Evolutionary conservation across 2,113 vertebrate genomes (phyloP).

Genomic region (Sclerurus mexicanus): DNA sequence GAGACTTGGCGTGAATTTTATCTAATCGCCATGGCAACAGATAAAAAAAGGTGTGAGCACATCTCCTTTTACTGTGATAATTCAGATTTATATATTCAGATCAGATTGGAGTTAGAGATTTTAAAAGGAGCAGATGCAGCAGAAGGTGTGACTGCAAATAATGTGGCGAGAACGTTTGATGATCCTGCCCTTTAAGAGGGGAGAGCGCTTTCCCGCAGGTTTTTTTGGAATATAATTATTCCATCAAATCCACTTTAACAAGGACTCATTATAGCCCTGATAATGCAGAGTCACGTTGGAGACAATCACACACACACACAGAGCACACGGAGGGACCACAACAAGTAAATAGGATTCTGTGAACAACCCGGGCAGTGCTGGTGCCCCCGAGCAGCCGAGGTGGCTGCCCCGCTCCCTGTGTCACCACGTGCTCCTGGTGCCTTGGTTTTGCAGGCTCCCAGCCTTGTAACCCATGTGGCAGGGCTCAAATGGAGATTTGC

Average conservation of each 20-base stretch:
- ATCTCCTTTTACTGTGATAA: slow-evolving; percentile 84
- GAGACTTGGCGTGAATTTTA: slow-evolving; percentile 87
- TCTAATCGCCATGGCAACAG: slow-evolving; percentile 88
- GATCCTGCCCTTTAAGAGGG: slow-evolving; percentile 78
- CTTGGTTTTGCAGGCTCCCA: fast-evolving
- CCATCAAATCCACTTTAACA: slow-evolving; percentile 76
- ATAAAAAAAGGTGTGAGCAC: slow-evolving; percentile 84
- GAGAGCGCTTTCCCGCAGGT: slow-evolving; percentile 67
- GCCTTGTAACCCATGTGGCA: fast-evolving
- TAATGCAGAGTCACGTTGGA: slow-evolving; percentile 77
- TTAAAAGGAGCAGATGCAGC: slow-evolving; percentile 79
- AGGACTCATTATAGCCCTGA: slow-evolving; percentile 73
- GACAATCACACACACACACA: slow-evolving; percentile 42
- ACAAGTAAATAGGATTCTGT: not conserved
- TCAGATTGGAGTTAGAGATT: slow-evolving; percentile 83
- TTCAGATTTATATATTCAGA: slow-evolving; percentile 90
- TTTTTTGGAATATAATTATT: slow-evolving; percentile 78
- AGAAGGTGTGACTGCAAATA: slow-evolving; percentile 78
- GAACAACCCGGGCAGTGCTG: fast-evolving
- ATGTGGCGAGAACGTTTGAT: slow-evolving; percentile 73
- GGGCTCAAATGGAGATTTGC: fast-evolving
- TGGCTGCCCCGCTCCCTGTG: fast-evolving
- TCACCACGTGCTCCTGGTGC: not conserved
- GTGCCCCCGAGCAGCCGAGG: not conserved
- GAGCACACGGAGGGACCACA: not conserved